Evolutionary conservation across 2,888 invertebrate species (phyloP).

Genomic region (Torymus tubicola): DNA sequence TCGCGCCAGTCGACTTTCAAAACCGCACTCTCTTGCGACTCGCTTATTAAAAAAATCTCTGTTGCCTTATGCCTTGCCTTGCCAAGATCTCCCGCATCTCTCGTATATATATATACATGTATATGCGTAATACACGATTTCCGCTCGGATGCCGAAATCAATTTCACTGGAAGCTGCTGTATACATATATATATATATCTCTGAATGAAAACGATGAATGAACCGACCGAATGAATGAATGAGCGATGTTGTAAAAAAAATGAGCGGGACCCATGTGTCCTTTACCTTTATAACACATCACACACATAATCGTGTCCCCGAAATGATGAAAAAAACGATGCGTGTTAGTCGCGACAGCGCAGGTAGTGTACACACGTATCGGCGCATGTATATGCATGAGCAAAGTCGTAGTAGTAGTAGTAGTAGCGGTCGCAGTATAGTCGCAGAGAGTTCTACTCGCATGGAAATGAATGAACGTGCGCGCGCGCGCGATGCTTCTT

Average conservation of each 20-base stretch:
- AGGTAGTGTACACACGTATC: not conserved
- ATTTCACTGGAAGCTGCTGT: constrained; percentile 11
- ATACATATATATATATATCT: too few species aligned
- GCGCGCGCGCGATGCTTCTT: constrained; percentile 55
- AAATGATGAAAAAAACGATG: constrained; percentile 30
- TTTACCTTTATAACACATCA: constrained; percentile 5
- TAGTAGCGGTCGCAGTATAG: not conserved
- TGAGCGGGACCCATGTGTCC: not conserved
- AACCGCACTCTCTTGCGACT: not conserved
- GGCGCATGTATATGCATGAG: not conserved
- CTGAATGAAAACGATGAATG: constrained; percentile 65
- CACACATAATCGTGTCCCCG: constrained; percentile 17
- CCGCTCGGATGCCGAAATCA: constrained; percentile 64
- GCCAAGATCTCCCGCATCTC: not conserved
- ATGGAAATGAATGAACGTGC: constrained; percentile 60
- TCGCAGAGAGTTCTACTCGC: not conserved
- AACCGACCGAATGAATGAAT: constrained; percentile 60
- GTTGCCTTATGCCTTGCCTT: not conserved
- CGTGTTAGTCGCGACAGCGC: not conserved
- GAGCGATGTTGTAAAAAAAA: constrained; percentile 37
- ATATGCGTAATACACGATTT: constrained; percentile 21
- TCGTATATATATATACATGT: too few species aligned
- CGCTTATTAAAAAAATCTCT: constrained; percentile 27
- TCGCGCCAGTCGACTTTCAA: constrained; percentile 42
- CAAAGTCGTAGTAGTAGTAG: not conserved